Conservation (phyloP, 1,140 invertebrate genomes). For the Nasonia vitripennis region DNA sequence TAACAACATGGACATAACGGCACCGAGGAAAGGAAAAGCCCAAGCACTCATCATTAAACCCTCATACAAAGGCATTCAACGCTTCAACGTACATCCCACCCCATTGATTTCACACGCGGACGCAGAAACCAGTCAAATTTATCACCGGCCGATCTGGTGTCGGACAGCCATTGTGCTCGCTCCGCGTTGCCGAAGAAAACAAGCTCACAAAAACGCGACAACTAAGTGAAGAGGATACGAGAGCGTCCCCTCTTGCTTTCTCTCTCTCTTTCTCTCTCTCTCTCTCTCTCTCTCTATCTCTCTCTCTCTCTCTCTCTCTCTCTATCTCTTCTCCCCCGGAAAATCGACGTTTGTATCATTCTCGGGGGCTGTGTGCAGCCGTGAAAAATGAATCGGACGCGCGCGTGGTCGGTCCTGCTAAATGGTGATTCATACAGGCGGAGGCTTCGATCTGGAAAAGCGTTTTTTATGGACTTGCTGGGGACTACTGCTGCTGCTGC, state of each 20-base stretch:
- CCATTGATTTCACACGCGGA: neutral
- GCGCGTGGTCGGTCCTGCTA: conserved; percentile 55
- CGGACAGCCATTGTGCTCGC: neutral
- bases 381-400: conserved; percentile 68
- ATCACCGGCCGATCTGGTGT: neutral
- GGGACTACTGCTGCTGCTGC: neutral
- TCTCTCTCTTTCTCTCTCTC: no score
- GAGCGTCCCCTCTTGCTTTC: no score
- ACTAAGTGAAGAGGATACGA: conserved; percentile 12
- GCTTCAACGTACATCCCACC: neutral
- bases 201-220: conserved; percentile 6
- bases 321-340: neutral
- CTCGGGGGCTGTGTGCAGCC: conserved; percentile 52
- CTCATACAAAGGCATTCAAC: neutral
- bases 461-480: conserved; percentile 48
- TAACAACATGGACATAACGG: no score
- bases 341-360: conserved; percentile 65
- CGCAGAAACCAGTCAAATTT: neutral
- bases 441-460: neutral
- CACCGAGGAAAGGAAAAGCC: neutral
- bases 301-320: no score
- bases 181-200: neutral
- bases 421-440: conserved; percentile 63
- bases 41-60: neutral
- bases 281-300: no score